Evolutionary conservation across 2,797 vertebrate genomes (phyloP).

Genomic region (Tragelaphus oryx): DNA sequence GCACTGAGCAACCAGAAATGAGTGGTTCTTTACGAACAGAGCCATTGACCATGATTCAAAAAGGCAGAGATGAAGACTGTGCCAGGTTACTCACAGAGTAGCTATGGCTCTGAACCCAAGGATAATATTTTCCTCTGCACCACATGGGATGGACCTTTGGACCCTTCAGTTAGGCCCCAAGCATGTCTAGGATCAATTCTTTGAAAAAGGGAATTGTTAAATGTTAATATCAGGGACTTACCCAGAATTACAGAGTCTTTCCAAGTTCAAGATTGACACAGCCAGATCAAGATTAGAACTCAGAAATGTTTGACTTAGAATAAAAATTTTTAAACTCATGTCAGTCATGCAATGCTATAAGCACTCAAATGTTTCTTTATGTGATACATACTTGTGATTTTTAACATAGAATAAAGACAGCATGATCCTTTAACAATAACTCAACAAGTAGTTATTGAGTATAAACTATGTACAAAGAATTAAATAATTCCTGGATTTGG

Average conservation of each 20-base stretch:
- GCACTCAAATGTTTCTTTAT: background rate
- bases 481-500: background rate
- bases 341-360: background rate
- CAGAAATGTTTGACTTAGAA: background rate
- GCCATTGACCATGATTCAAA: conserved; percentile 43
- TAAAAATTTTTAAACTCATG: background rate
- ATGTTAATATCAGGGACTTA: background rate
- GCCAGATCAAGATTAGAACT: background rate
- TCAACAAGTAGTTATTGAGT: background rate
- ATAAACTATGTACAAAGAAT: background rate
- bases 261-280: background rate
- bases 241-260: background rate
- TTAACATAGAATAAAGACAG: background rate
- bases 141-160: background rate
- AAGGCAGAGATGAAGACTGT: conserved; percentile 2
- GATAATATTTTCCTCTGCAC: background rate
- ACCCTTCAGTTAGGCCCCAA: background rate
- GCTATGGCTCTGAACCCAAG: background rate
- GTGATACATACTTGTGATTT: background rate
- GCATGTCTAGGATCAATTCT: background rate
- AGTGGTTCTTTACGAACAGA: conserved; percentile 39
- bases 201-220: background rate
- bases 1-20: conserved; percentile 16
- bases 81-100: conserved; percentile 16
- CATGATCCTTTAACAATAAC: background rate